Conservation (phyloP, 2,888 invertebrate species). For the Cephonodes hylas region DNA sequence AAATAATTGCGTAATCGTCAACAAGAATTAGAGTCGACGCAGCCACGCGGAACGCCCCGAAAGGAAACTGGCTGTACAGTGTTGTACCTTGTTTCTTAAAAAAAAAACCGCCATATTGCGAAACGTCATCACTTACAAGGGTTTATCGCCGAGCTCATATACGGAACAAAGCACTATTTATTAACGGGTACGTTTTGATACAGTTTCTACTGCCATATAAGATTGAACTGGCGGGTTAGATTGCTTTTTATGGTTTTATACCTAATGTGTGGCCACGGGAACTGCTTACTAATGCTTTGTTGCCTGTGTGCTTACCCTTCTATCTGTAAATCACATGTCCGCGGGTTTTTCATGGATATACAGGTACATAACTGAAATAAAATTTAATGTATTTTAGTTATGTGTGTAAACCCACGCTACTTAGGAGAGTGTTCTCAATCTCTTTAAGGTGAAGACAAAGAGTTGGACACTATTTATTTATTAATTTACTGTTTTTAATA, state of each 20-base stretch:
- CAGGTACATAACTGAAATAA: too few species aligned
- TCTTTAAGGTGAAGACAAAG: too few species aligned
- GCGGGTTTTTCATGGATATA: too few species aligned
- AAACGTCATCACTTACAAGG: background rate
- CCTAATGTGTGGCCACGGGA: background rate
- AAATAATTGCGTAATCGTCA: background rate
- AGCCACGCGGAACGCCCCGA: slow-evolving; percentile 3
- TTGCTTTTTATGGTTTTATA: too few species aligned
- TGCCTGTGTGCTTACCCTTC: too few species aligned
- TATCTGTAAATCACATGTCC: too few species aligned
- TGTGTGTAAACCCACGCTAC: too few species aligned
- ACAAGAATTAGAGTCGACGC: background rate
- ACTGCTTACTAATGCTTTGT: too few species aligned
- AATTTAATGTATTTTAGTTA: too few species aligned
- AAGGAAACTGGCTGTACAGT: slow-evolving; percentile 1
- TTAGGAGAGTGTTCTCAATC: too few species aligned
- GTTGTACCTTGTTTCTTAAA: background rate
- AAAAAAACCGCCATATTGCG: background rate
- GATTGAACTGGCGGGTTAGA: background rate
- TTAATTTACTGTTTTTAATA: too few species aligned
- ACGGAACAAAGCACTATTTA: background rate
- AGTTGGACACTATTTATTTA: too few species aligned
- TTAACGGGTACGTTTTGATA: background rate
- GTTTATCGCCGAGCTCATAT: background rate
- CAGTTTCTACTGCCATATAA: background rate